Base-by-base conservation (phyloP, 1,140 invertebrate species). In the Belonocnema kinseyi region DNA sequence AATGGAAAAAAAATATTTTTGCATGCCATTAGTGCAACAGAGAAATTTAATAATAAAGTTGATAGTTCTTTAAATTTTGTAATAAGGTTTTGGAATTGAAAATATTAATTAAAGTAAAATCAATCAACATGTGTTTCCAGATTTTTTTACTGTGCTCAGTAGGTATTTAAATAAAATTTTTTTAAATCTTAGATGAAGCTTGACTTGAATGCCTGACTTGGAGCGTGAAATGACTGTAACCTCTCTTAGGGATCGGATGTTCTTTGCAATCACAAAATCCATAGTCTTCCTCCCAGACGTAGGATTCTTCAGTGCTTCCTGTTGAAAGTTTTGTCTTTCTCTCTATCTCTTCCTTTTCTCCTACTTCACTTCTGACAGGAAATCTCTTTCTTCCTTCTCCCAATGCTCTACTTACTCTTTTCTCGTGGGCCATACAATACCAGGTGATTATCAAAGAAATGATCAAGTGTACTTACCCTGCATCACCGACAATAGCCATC, bases 401-500 rank as follows among this genome's bases (percentile, higher is more conserved):
- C 61, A 40, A 70, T 66, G 21, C 80, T 77, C 72, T 74, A 70
- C 54, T 77, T n/a, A 33, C 61, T 33, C 58, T 66, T 66, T 66
- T 66, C 74, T 81, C 82, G 52, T 75, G 26, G 72, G 73, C 52
- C 40, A 82, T 77, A 85, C 83, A 88, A 88, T 86, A 79, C 82
- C 75, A 76, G 78, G 81, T 85, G 83, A 89, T 89, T 88, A 88
- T 86, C 79, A 86, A 84, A 85, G 83, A 85, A 85, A 84, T 80
- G 77, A 85, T 85, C 80, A 83, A 85, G 83, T 78, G 78, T 82
- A 85, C 84, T 85, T 85, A 89, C 87, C 86, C 88, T 46, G 82
- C 83, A 75, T 80, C 84, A 66, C 86, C 85, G 76, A 89, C 80
- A 84, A 89, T 91, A 53, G 89, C 85, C 86, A 90, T 85, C 56